Evolutionary conservation across 1,140 invertebrate genomes (phyloP), one percentile per base, ranked within the genome.

Genomic region (Acromyrmex heyeri): DNA sequence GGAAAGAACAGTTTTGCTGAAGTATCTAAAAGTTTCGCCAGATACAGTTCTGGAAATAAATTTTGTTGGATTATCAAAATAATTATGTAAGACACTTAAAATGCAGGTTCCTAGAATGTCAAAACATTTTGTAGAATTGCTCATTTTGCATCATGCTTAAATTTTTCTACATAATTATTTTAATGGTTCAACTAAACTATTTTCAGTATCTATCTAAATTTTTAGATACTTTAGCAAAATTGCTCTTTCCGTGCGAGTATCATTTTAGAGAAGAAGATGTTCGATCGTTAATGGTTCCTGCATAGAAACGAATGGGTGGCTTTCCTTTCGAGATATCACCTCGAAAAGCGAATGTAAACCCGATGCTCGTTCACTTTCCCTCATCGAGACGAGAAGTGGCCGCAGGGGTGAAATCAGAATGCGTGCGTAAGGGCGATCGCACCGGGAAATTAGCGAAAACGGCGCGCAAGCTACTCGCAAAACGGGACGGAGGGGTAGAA

Each of bases 361-460:
- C 48, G n/a, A 24, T 50, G 14, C 65, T 27, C 65, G 14, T 69
- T 50, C 65, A 62, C 79, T 90, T 61, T 65, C 64, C 77, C 21
- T 55, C 57, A 16, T 65, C 53, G 53, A 27, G 57, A 87, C 65
- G 78, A 83, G 81, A 90, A 53, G 77, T 93, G 86, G 89, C 90
- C 92, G 88, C 90, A 87, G 91, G 90, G 92, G 91, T 92, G 82
- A 83, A 92, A 91, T 92, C 90, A 88, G 67, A 85, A 89, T 70
- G 62, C 65, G 65, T 83, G 85, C 48, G 53, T 69, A 73, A 75
- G 73, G 87, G 72, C 88, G 86, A 88, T 85, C 89, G 91, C 87
- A 12, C 87, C 87, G 86, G 81, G 89, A 91, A 94, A 94, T 94
- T 94, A 94, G 93, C 89, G 90, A 92, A 89, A 86, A 87, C 88